Percentiles rank a stretch among this genome's conserved stretches.
phyloP scores from a whole-genome alignment of 2,888 invertebrate genomes.

The Campoplex nolae region DNA sequence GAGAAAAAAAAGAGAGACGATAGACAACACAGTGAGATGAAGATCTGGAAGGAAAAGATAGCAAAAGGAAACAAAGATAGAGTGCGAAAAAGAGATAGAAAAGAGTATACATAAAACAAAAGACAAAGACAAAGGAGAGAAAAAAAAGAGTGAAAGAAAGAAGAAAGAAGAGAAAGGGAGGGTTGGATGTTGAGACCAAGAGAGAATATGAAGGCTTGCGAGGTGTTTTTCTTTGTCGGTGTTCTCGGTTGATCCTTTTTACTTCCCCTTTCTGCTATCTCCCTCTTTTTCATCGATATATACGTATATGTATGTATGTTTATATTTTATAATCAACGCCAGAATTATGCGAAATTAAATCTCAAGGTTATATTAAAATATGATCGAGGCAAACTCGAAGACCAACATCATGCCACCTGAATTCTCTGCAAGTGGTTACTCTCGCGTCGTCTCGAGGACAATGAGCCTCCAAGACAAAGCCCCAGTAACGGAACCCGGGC shows the following conservation, averaged over 20 bases:
- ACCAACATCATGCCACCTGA: slow-evolving; percentile 8
- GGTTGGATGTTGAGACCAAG: not conserved
- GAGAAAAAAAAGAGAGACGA: not conserved
- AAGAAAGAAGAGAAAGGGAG: not conserved
- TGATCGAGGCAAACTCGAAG: slow-evolving; percentile 60
- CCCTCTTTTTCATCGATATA: not conserved
- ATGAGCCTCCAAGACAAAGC: slow-evolving; percentile 4
- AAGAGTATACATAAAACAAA: not conserved
- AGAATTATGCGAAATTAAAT: slow-evolving; percentile 69
- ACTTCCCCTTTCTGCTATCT: not conserved
- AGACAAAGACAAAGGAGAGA: not conserved
- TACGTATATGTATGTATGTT: no score
- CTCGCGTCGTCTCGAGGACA: slow-evolving; percentile 1
- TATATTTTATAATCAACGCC: slow-evolving; percentile 16
- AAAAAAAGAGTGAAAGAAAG: not conserved
- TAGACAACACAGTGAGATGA: not conserved
- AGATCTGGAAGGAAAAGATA: not conserved
- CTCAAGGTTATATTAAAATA: slow-evolving; percentile 68
- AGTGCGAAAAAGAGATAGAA: not conserved
- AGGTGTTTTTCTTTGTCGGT: slow-evolving; percentile 54
- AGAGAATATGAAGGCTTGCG: slow-evolving; percentile 12
- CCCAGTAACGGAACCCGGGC: not conserved
- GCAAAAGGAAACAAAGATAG: not conserved
- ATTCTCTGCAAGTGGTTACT: not conserved
- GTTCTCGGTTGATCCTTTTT: slow-evolving; percentile 52